Base-by-base conservation (phyloP, 1,140 invertebrate species). In the Drosophila sucinea region DNA sequence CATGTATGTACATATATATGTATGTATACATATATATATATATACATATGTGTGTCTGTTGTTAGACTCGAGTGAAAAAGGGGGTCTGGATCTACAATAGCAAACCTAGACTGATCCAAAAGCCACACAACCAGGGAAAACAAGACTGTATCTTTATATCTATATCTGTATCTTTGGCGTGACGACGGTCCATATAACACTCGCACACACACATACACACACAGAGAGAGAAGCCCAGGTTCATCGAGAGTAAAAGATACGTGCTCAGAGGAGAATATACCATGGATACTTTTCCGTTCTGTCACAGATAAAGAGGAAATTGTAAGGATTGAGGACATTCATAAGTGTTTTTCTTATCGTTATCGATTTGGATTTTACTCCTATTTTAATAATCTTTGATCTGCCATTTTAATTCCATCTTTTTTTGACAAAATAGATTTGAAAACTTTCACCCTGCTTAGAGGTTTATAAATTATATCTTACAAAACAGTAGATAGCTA, bases 1-100 rank as follows among this genome's bases (percentile, higher is more conserved):
- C 7, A 35, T 30, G 55, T 17, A 33, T 35, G 57, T 25, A 8
- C 64, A 57, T 41, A 10, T 41, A 11, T 65, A 4, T 3, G n/a
- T 35, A 29, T 29, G n/a, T 2, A 32, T 11, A 11, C 61, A 58
- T 33, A n/a, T 51, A 30, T 65, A 10, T 4, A n/a, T 35, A 23
- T 6, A 23, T 0, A 23, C 29, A 10, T 41, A 35, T 60, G 23
- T 60, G 38, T 61, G 57, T 60, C 5, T 55, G 54, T 17, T n/a
- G 10, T 7, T 54, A n/a, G 54, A 30, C 30, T 38, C 32, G 17
- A 35, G 25, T 23, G 17, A 11, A 35, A 25, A 38, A 35, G 55
- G 55, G 55, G 55, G 55, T 57, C 55, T 57, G 55, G 32, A 35
- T 58, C 56, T 38, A 58, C 32, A 58, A 55, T 56, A 51, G 23